Conservation (phyloP, 1,140 invertebrate genomes). For the Drosophila ambigua region DNA sequence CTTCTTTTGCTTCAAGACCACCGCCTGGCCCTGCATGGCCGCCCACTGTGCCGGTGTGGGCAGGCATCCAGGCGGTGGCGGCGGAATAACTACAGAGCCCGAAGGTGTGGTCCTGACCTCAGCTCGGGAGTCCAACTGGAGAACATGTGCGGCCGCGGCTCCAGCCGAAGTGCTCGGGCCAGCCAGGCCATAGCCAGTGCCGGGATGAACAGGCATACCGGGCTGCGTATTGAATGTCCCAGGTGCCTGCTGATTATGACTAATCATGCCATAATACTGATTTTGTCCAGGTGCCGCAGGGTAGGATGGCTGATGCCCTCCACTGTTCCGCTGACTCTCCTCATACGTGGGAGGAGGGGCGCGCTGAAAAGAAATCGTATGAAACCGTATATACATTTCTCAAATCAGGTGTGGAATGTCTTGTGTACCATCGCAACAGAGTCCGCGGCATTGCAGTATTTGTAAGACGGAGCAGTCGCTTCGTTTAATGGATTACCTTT, state of each 20-base stretch:
- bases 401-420: neutral
- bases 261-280: slow-evolving; percentile 72
- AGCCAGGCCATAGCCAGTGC: slow-evolving; percentile 32
- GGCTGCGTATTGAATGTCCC: slow-evolving; percentile 28
- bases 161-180: slow-evolving; percentile 63
- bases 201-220: slow-evolving; percentile 22
- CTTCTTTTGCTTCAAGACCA: slow-evolving; percentile 78
- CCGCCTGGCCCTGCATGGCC: slow-evolving; percentile 76
- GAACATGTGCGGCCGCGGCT: slow-evolving; percentile 49
- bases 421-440: slow-evolving; percentile 58
- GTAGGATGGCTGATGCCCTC: slow-evolving; percentile 14
- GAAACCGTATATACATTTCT: neutral
- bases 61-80: slow-evolving; percentile 75
- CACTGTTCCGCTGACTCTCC: slow-evolving; percentile 58
- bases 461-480: slow-evolving; percentile 25
- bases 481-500: slow-evolving; percentile 17
- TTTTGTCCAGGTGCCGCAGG: slow-evolving; percentile 38
- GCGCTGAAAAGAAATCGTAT: slow-evolving; percentile 36
- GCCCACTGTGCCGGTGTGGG: slow-evolving; percentile 77
- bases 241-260: slow-evolving; percentile 55
- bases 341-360: slow-evolving; percentile 77
- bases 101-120: slow-evolving; percentile 55
- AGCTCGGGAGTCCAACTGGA: slow-evolving; percentile 65
- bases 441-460: slow-evolving; percentile 5
- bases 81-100: slow-evolving; percentile 68